Base-by-base conservation (phyloP, 2,888 invertebrate genomes). In the Smittia aterrima region DNA sequence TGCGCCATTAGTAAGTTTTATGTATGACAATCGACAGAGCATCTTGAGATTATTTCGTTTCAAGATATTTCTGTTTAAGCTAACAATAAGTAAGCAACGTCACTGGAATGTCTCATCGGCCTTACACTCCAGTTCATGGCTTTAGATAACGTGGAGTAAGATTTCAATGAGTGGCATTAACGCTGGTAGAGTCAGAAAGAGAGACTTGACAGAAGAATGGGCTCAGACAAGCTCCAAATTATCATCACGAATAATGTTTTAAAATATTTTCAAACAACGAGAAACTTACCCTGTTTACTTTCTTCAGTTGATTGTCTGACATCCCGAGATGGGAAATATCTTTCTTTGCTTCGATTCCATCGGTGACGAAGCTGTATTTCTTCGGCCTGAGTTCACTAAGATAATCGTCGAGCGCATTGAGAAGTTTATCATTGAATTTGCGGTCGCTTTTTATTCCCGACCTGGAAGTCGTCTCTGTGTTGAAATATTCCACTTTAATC, bases 111-210 rank as follows among this genome's bases (percentile, higher is more conserved):
- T 83, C 78, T 79, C 83, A 82, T 75, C 77, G 82, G 82, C 83
- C 82, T 83, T 83, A 83, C 83, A 81, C 81, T 77, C 77, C 75
- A 78, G 78, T 78, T 66, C 77, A 75, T 20, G 76, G 64, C 71
- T 77, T 81, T 77, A 47, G 53, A 76, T 76, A 75, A 78, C 79
- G 66, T 76, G 53, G 32, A 77, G 82, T 81, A 83, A 83, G 83
- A 83, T 83, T 82, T 80, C 82, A 82, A 79, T 82, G 83, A 78
- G 78, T 75, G 80, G 82, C 81, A 79, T 79, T 75, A 75, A 71
- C 74, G 71, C 73, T 76, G 72, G 77, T 76, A 67, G 79, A 81
- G 80, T 81, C 80, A 74, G 76, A 79, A 78, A 75, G 64, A 64
- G 25, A 27, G 20, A 76, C 27, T 6, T 71, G 77, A 75, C 53